Evolutionary conservation across 2,113 vertebrate genomes (phyloP), one percentile per base, ranked within the genome.

Genomic region (Melanocharis versteri): DNA sequence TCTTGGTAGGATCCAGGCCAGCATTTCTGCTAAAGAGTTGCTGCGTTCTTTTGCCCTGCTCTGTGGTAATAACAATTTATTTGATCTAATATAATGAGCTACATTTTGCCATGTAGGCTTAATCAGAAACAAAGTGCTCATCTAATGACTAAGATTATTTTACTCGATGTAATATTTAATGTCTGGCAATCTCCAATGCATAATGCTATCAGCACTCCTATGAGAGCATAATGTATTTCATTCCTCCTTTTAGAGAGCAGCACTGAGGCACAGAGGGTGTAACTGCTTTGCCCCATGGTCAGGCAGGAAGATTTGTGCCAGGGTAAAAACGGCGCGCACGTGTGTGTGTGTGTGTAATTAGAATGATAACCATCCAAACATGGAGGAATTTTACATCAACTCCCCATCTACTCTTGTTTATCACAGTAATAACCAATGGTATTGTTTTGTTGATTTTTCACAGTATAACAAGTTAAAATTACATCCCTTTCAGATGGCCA

Each of bases 21-120:
- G n/a, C 47, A 35, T 71, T 79, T 85, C 65, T 90, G 60, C 35
- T 45, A 0, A 89, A 64, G 73, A 37, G 56, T 23, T 78, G 31
- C 54, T 70, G 35, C 8, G 11, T 18, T 82, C 72, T 18, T 83
- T 80, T 80, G n/a, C 42, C 37, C 33, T 80, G 27, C 37, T 86
- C n/a, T 89, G 58, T 69, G 60, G 54, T 90, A 65, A 15, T 83
- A 91, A 51, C 44, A 62, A 69, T 91, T 92, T 71, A 27, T 76
- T 89, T 87, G 26, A 37, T 89, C 37, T 65, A 53, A 69, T 61
- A 53, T 37, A 69, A 72, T 53, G 62, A 94, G n/a, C 37, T 86
- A 37, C 21, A 28, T 92, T 92, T 80, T 92, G 54, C 54, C 58
- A 37, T 72, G 80, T 77, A 64, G 62, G 45, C 62, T 77, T 92